Evolutionary conservation across 2,888 invertebrate species (phyloP), one percentile per base, ranked within the genome.

Genomic region (Timema podura): DNA sequence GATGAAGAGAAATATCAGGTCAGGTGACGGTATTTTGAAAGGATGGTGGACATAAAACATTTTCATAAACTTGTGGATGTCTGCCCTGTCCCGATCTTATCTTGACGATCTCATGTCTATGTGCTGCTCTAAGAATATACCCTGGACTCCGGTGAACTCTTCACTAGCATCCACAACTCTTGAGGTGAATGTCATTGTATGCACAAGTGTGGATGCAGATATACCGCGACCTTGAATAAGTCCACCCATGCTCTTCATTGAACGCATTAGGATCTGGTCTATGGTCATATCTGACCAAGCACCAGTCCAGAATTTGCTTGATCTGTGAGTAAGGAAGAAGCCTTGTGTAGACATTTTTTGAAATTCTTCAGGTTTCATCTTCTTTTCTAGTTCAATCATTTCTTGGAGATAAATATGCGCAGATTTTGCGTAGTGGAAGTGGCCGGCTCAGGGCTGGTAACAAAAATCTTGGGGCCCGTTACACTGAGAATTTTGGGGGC

Each of bases 211-310:
- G 61, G 61, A n/a, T 61, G 61, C 8, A 2, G 61, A 61, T 9
- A 61, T 15, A 30, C 61, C 61, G 6, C 15, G 1, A 13, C 61
- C 61, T 44, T 61, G 61, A 7, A 45, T 16, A 13, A 16, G 16
- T 0, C 5, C 61, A 44, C 61, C 16, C 8, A 45, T 16, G 45
- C 61, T 61, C 61, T 61, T 61, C 61, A 61, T 16, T 15, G 61
- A 15, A 6, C 61, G 61, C 61, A 61, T 61, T 61, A 61, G 61
- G 30, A 61, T 16, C 30, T 61, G 61, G 6, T 61, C 61, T 9
- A 61, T 61, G 15, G 61, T 61, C 61, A 61, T 61, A 61, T 61
- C 61, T 30, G 61, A 61, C 61, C 61, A 61, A 44, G 11, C 45
- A 13, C 16, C 61, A 6, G 61, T 7, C 61, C 7, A 61, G 61